Evolutionary conservation across 2,888 invertebrate species (phyloP).

Genomic region (Pseudococcus longispinus): DNA sequence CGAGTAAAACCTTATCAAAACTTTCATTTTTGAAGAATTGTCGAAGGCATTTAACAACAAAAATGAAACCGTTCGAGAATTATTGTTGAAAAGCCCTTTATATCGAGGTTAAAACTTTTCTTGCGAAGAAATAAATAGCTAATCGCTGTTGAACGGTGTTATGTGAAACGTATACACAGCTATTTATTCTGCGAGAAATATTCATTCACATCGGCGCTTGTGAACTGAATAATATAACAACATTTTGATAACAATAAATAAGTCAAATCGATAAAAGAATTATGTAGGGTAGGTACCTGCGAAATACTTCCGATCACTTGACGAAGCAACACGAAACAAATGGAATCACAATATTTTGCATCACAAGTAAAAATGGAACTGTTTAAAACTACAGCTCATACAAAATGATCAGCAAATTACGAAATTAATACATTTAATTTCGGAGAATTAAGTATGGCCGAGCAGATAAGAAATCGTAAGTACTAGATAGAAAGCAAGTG

Average conservation of each 20-base stretch:
- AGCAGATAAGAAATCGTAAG: too few relatives aligned
- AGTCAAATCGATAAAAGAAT: background rate
- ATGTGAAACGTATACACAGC: background rate
- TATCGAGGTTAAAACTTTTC: background rate
- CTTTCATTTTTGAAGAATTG: too few relatives aligned
- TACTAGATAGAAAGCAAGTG: too few relatives aligned
- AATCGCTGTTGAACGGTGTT: background rate
- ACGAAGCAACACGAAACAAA: background rate
- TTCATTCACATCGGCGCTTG: background rate
- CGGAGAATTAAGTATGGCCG: too few relatives aligned
- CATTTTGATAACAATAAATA: background rate
- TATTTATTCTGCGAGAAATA: background rate
- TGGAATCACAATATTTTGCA: background rate
- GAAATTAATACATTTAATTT: too few relatives aligned
- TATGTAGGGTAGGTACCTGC: background rate
- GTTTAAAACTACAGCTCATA: too few relatives aligned
- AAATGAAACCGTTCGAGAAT: background rate
- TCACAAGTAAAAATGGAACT: background rate
- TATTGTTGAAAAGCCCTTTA: background rate
- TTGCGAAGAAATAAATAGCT: background rate
- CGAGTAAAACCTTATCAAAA: too few relatives aligned
- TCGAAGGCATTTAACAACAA: background rate
- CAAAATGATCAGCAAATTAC: too few relatives aligned
- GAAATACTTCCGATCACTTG: background rate
- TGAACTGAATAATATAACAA: too few relatives aligned